phyloP scores from a whole-genome alignment of 2,113 vertebrate species.

The Poeciliopsis prolifica region DNA sequence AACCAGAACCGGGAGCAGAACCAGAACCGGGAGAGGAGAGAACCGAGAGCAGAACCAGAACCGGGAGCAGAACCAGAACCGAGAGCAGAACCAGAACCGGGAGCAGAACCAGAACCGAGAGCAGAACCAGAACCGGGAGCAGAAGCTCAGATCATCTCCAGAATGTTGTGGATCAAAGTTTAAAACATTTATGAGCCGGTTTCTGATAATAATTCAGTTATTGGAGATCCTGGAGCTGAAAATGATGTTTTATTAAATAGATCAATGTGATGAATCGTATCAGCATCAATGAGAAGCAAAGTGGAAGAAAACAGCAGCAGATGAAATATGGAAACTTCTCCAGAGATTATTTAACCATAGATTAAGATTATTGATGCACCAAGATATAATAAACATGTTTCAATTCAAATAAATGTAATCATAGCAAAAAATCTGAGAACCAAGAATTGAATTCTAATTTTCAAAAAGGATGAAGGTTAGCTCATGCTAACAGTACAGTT shows the following conservation, averaged over 20 bases:
- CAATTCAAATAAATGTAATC: not conserved
- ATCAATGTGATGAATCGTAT: not conserved
- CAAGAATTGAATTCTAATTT: not conserved
- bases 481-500: not conserved
- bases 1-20: not conserved
- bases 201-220: not conserved
- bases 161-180: not conserved
- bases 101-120: not conserved
- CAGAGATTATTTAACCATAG: too few relatives aligned
- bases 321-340: not conserved
- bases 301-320: not conserved
- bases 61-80: not conserved
- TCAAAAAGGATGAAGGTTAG: not conserved
- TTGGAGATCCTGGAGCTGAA: too few relatives aligned
- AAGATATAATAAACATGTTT: too few relatives aligned
- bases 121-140: not conserved
- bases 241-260: not conserved
- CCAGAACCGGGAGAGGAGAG: too few relatives aligned
- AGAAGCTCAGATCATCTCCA: not conserved
- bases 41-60: not conserved
- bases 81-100: too few relatives aligned
- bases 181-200: not conserved
- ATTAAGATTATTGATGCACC: too few relatives aligned
- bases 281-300: not conserved
- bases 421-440: not conserved